Evolutionary conservation across 2,888 invertebrate species (phyloP).

Genomic region (Tachina lurida): DNA sequence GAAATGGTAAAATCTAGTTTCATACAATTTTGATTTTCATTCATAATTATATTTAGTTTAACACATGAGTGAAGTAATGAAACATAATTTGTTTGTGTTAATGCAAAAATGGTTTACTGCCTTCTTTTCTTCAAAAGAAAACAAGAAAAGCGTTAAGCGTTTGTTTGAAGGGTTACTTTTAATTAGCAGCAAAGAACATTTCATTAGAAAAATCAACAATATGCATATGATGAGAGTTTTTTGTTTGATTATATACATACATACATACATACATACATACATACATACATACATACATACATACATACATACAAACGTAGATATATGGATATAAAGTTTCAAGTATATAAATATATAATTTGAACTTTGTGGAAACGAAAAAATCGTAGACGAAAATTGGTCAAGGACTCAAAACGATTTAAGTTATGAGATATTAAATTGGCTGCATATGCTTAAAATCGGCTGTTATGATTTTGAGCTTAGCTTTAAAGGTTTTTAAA

Average conservation of each 20-base stretch:
- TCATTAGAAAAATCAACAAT: background rate
- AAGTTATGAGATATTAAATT: background rate
- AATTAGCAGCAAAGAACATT: constrained; percentile 42
- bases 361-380: background rate
- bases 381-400: background rate
- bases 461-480: background rate
- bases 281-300: too few species aligned
- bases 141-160: constrained; percentile 6
- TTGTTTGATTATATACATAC: too few species aligned
- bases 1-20: constrained; percentile 44
- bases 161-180: constrained; percentile 31
- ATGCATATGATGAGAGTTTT: background rate
- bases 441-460: too few species aligned
- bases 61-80: constrained; percentile 64
- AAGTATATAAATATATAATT: too few species aligned
- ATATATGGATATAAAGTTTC: too few species aligned
- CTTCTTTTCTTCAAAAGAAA: constrained; percentile 6
- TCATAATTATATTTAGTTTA: constrained; percentile 66
- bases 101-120: background rate
- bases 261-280: too few species aligned
- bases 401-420: background rate
- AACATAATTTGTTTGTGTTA: constrained; percentile 33
- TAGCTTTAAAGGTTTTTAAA: background rate
- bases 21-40: constrained; percentile 54
- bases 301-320: too few species aligned